These are phyloP conservation scores for Drosophila kambysellisi DNA, from an alignment of 2,888 invertebrate genomes.

Conservation along the genomic window DNA sequence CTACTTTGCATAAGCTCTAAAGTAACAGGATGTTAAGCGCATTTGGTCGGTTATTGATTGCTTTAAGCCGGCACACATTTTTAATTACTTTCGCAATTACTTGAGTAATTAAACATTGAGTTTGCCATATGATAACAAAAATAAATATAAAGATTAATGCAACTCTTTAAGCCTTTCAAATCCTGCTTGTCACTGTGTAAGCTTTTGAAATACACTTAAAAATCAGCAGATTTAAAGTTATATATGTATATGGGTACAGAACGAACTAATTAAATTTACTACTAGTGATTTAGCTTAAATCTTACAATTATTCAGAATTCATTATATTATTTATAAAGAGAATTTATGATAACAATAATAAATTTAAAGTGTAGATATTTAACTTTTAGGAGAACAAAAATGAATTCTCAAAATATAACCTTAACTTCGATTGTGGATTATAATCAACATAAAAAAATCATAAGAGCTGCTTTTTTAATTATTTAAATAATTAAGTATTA, in stretches of 20 bases:
- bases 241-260: not conserved
- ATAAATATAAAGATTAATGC: not conserved
- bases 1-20: constrained; percentile 28
- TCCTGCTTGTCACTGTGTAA: not conserved
- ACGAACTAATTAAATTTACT: not conserved
- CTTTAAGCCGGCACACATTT: not conserved
- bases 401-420: not conserved
- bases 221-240: not conserved
- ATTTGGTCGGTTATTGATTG: not conserved
- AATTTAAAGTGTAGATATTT: too few species aligned
- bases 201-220: not conserved
- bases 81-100: not conserved
- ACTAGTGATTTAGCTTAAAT: not conserved
- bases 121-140: not conserved
- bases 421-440: not conserved
- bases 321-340: not conserved
- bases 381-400: too few species aligned
- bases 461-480: not conserved
- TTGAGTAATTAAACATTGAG: not conserved
- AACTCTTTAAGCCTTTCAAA: not conserved
- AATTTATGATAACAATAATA: too few species aligned
- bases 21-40: constrained; percentile 3
- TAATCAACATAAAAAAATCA: not conserved
- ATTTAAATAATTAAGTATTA: not conserved
- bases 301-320: not conserved